Conservation (phyloP, 1,140 invertebrate genomes). For the Aphelenchoides avenae region DNA sequence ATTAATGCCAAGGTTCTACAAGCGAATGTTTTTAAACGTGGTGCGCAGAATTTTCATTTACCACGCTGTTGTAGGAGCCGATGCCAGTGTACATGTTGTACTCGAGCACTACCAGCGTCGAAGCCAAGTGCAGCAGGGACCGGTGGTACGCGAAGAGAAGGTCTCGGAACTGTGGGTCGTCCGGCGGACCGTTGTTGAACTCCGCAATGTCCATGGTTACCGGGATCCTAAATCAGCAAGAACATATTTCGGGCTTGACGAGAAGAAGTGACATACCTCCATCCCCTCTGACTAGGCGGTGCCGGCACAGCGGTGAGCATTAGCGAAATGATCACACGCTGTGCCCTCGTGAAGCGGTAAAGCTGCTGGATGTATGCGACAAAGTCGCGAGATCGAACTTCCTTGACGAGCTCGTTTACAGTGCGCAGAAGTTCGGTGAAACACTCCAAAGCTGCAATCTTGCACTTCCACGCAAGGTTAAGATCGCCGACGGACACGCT, state of each 20-base stretch:
- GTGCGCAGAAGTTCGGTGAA: conserved; percentile 74
- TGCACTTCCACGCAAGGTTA: conserved; percentile 52
- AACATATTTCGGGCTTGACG: conserved; percentile 1
- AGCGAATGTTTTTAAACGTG: conserved; percentile 13
- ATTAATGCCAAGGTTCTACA: conserved; percentile 25
- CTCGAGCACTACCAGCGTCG: conserved; percentile 75
- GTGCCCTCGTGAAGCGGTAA: conserved; percentile 76
- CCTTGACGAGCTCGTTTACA: conserved; percentile 74
- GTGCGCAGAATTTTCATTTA: conserved; percentile 15
- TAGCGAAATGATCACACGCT: conserved; percentile 81
- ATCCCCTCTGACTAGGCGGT: conserved; percentile 60
- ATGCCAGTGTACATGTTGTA: conserved; percentile 64
- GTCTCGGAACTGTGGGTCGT: conserved; percentile 35
- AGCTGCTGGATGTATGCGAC: conserved; percentile 77
- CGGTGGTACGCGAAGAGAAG: conserved; percentile 68
- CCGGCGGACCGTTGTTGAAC: conserved; percentile 69
- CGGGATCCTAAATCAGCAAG: conserved; percentile 61
- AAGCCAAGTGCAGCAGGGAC: conserved; percentile 72
- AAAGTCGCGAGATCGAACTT: conserved; percentile 72
- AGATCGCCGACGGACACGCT: conserved; percentile 48
- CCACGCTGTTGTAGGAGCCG: too few relatives aligned
- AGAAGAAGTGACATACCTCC: conserved; percentile 33
- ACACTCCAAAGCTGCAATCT: conserved; percentile 68
- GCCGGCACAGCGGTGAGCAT: conserved; percentile 73
- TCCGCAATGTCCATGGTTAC: conserved; percentile 77